Conservation (phyloP, 2,888 invertebrate species). For the Chymomyza fuscimana region DNA sequence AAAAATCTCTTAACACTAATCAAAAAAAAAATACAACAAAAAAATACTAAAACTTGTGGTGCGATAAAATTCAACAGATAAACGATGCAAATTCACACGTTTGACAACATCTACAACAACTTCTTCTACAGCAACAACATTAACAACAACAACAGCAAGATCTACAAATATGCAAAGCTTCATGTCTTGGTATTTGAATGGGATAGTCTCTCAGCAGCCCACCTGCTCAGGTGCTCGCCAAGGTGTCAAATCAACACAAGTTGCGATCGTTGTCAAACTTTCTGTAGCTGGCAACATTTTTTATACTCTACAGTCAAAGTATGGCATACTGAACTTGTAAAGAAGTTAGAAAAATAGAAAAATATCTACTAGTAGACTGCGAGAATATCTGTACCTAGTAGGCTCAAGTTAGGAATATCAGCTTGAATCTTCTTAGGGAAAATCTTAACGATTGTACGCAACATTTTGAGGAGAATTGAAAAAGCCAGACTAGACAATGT, state of each 20-base stretch:
- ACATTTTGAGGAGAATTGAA: too few relatives aligned
- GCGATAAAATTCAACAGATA: slow-evolving; percentile 53
- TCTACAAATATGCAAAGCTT: neutral
- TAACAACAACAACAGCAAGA: neutral
- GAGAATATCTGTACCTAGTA: neutral
- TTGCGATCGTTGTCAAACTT: slow-evolving; percentile 55
- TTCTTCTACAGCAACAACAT: neutral
- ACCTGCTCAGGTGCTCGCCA: slow-evolving; percentile 38
- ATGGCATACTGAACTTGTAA: neutral
- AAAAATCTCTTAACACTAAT: slow-evolving; percentile 59
- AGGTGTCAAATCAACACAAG: slow-evolving; percentile 67
- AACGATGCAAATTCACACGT: slow-evolving; percentile 50
- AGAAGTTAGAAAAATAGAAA: neutral
- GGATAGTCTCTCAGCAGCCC: neutral
- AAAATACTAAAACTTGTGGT: slow-evolving; percentile 29
- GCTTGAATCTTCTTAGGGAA: neutral
- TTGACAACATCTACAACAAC: slow-evolving; percentile 20
- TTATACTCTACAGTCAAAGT: neutral
- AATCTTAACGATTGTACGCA: too few relatives aligned
- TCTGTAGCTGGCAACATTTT: slow-evolving; percentile 33
- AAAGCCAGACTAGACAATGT: too few relatives aligned
- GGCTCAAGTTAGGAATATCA: neutral
- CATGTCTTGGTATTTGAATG: neutral
- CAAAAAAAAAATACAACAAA: slow-evolving; percentile 18
- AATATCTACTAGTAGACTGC: too few relatives aligned